phyloP scores from a whole-genome alignment of 2,797 vertebrate genomes.

The Sus cebifrons region DNA sequence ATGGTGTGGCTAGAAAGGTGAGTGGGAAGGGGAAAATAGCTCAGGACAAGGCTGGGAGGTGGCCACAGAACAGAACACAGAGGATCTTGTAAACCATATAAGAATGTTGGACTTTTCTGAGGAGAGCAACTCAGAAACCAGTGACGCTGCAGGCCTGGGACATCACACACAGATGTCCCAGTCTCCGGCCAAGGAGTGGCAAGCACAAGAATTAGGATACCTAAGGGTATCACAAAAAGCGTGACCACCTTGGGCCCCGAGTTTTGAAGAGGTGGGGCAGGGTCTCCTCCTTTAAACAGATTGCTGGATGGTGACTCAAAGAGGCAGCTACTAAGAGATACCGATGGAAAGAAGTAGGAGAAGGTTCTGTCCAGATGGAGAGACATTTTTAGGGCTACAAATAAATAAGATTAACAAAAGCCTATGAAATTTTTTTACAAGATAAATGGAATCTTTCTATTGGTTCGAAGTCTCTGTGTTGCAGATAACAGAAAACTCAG shows the following conservation, averaged over 20 bases:
- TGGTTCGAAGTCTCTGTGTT: background rate
- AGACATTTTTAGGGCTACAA: background rate
- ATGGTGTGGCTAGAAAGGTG: background rate
- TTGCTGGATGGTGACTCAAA: background rate
- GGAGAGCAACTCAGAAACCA: background rate
- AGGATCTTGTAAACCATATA: background rate
- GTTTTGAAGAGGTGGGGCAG: background rate
- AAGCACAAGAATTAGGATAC: background rate
- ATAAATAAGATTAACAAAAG: constrained; percentile 1
- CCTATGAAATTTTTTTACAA: background rate
- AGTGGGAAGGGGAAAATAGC: background rate
- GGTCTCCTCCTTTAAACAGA: background rate
- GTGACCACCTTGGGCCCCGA: background rate
- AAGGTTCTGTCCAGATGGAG: background rate
- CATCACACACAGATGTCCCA: background rate
- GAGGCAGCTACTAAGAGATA: background rate
- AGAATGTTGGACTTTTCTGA: background rate
- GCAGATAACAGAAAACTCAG: constrained; percentile 5
- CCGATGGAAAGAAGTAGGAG: background rate
- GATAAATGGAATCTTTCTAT: background rate
- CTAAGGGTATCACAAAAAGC: background rate
- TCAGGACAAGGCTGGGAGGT: too few relatives aligned
- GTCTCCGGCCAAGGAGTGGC: background rate
- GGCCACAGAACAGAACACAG: background rate
- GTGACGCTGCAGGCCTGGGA: background rate